phyloP scores from a whole-genome alignment of 2,888 invertebrate species.

The Chorisops tibialis region DNA sequence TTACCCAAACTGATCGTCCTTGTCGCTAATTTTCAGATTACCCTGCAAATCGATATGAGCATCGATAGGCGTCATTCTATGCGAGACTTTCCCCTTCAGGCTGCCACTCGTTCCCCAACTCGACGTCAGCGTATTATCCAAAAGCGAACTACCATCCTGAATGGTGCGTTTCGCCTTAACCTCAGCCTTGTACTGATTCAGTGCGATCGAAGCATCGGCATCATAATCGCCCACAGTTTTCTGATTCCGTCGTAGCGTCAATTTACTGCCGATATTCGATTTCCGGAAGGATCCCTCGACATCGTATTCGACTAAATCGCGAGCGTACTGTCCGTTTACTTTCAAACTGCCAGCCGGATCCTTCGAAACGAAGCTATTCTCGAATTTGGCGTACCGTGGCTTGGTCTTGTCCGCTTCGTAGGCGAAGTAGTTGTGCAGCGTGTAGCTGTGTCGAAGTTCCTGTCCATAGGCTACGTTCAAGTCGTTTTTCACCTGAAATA shows the following conservation, averaged over 20 bases:
- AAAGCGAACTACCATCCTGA: slow-evolving; percentile 40
- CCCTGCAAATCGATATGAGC: slow-evolving; percentile 45
- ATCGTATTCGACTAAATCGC: slow-evolving; percentile 58
- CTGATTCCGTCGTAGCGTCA: slow-evolving; percentile 52
- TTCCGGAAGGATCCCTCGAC: slow-evolving; percentile 59
- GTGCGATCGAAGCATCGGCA: slow-evolving; percentile 58
- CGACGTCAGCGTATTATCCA: slow-evolving; percentile 42
- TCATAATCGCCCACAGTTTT: slow-evolving; percentile 53
- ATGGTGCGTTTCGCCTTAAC: slow-evolving; percentile 43
- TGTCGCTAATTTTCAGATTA: slow-evolving; percentile 39
- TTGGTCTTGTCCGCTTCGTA: slow-evolving; percentile 10
- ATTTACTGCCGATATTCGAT: slow-evolving; percentile 56
- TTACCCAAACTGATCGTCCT: slow-evolving; percentile 39
- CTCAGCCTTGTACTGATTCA: slow-evolving; percentile 46
- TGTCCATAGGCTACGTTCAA: slow-evolving; percentile 4
- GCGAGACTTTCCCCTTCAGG: slow-evolving; percentile 45
- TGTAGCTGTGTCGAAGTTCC: not conserved
- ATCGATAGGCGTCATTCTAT: slow-evolving; percentile 42
- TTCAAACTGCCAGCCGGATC: not conserved
- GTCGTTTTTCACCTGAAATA: slow-evolving; percentile 3
- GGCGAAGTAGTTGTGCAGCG: not conserved
- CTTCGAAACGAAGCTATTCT: slow-evolving; percentile 5
- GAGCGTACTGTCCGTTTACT: slow-evolving; percentile 58
- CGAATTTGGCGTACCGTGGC: not conserved
- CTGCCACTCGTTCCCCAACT: slow-evolving; percentile 46